Conservation (phyloP, 92 coral and sea anemone genomes). For the Actinernus sp. region DNA sequence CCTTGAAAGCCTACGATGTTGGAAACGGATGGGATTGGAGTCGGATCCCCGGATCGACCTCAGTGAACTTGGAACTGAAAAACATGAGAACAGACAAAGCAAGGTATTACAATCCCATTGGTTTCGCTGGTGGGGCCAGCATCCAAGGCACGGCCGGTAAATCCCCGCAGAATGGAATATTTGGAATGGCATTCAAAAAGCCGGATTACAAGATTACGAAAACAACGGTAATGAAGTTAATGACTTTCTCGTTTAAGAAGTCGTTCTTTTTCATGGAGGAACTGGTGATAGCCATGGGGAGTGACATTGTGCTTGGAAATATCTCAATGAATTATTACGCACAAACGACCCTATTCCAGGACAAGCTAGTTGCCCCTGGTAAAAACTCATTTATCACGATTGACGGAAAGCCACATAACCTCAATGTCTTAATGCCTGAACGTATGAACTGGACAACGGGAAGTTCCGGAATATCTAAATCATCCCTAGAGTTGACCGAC, state of each 20-base stretch:
- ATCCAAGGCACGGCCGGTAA: constrained; percentile 33
- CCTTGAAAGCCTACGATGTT: constrained; percentile 24
- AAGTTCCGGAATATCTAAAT: neutral
- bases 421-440: neutral
- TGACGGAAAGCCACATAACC: constrained; percentile 29
- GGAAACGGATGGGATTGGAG: constrained; percentile 74
- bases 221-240: neutral
- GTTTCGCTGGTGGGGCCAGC: constrained; percentile 66
- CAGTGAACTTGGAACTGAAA: constrained; percentile 11
- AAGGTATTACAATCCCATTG: constrained; percentile 45
- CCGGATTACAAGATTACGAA: constrained; percentile 36
- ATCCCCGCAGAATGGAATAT: constrained; percentile 51
- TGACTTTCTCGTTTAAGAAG: constrained; percentile 57
- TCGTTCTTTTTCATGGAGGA: constrained; percentile 71
- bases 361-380: constrained; percentile 27
- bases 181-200: constrained; percentile 71
- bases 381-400: constrained; percentile 27
- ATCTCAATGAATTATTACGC: constrained; percentile 9
- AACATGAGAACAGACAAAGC: constrained; percentile 13
- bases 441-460: constrained; percentile 5
- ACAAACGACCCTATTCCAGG: constrained; percentile 77
- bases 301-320: constrained; percentile 34
- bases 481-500: constrained; percentile 34
- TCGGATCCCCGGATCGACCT: constrained; percentile 61
- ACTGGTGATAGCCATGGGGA: constrained; percentile 70